Evolutionary conservation across 2,113 vertebrate genomes (phyloP).

Genomic region (Malurus elegans): DNA sequence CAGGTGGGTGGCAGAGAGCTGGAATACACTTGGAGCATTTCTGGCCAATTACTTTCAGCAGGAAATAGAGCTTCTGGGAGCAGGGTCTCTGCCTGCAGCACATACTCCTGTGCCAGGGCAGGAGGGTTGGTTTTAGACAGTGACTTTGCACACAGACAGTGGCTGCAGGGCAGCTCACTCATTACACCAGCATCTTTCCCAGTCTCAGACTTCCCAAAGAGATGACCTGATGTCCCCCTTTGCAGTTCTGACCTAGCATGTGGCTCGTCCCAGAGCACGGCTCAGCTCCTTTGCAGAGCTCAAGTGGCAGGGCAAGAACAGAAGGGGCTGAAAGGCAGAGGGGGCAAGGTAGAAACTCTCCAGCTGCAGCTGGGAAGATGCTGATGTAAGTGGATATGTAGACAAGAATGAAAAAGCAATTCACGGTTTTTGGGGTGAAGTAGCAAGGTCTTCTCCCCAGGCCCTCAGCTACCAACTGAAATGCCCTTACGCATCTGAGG

Average conservation of each 20-base stretch:
- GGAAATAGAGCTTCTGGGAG: accelerated
- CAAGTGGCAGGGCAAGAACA: not conserved
- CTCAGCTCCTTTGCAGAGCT: not conserved
- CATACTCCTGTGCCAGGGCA: not conserved
- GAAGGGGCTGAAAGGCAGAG: not conserved
- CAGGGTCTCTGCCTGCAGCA: not conserved
- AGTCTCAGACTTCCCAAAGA: not conserved
- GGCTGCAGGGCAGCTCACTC: not conserved
- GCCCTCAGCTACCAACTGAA: not conserved
- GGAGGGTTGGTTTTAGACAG: not conserved
- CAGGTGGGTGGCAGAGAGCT: not conserved
- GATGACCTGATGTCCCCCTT: not conserved
- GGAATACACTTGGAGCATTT: not conserved
- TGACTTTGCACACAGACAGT: not conserved
- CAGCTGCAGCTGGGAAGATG: not conserved
- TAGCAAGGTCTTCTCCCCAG: not conserved
- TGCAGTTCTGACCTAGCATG: accelerated
- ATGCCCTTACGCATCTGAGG: not conserved
- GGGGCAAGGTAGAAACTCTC: not conserved
- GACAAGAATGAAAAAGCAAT: not conserved
- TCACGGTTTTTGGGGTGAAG: not conserved
- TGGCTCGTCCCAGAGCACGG: not conserved
- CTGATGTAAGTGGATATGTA: not conserved
- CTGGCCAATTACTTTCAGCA: not conserved
- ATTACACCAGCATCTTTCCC: not conserved